Percentiles rank a stretch among this genome's conserved stretches.
Evolutionary conservation across 2,888 invertebrate species (phyloP).

Genomic region (Heteromurus nitidus): DNA sequence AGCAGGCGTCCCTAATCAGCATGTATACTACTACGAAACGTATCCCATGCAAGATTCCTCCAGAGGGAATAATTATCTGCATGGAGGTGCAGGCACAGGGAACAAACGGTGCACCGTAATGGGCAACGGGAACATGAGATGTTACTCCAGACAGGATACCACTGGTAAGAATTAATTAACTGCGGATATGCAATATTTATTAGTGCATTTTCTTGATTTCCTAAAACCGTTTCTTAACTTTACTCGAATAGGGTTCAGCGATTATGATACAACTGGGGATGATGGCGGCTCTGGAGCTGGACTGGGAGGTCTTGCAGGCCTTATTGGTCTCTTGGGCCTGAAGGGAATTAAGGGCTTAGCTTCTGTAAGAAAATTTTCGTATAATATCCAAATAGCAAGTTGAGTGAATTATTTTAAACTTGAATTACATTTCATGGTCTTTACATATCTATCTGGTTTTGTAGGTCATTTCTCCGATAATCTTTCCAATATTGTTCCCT

Average conservation of each 20-base stretch:
- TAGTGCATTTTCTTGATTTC: background rate
- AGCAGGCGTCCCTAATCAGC: constrained; percentile 32
- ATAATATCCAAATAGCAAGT: no score
- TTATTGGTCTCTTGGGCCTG: constrained; percentile 57
- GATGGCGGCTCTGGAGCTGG: constrained; percentile 39
- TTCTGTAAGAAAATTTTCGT: constrained; percentile 3
- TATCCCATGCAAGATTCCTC: constrained; percentile 48
- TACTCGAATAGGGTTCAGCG: no score
- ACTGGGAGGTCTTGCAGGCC: constrained; percentile 53
- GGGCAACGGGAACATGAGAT: constrained; percentile 40
- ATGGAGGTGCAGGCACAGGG: constrained; percentile 12
- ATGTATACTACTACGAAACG: constrained; percentile 48
- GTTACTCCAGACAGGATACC: constrained; percentile 44
- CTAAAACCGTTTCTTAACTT: background rate
- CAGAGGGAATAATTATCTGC: constrained; percentile 21
- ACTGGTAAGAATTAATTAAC: constrained; percentile 3
- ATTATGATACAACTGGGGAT: constrained; percentile 37
- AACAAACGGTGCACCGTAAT: constrained; percentile 28
- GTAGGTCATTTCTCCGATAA: constrained; percentile 25
- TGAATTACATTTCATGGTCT: background rate
- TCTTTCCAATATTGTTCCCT: constrained; percentile 47
- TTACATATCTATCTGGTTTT: background rate
- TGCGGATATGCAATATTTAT: background rate
- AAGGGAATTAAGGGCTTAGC: constrained; percentile 60
- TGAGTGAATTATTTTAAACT: background rate